A percentile compares a stretch with the other conserved stretches of the same genome.
These are phyloP conservation scores for Brachionus rotundiformis DNA, from an alignment of 1,140 invertebrate species.

Conservation along the genomic window DNA sequence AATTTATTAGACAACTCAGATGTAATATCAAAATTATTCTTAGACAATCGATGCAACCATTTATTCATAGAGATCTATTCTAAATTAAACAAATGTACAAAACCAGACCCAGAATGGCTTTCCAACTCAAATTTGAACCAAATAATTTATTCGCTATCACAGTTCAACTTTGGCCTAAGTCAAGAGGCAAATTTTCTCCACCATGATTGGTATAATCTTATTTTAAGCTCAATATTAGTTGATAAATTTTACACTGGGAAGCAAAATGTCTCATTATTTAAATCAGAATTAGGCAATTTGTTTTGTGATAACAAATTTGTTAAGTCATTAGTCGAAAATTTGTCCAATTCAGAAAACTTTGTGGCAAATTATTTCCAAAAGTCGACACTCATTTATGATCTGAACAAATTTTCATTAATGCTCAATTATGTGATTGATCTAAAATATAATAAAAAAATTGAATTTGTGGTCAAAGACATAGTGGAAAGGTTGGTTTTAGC, in stretches of 20 bases:
- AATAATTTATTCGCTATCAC: constrained; percentile 28
- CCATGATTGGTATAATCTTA: neutral
- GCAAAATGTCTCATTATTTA: neutral
- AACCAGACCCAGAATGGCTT: neutral
- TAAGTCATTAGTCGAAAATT: neutral
- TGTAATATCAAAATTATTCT: neutral
- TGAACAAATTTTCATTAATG: constrained; percentile 27
- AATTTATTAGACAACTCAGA: neutral
- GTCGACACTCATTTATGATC: neutral
- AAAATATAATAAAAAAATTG: neutral
- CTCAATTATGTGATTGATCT: constrained; percentile 11
- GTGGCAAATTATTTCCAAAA: neutral
- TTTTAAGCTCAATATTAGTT: constrained; percentile 22
- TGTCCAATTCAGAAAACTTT: neutral
- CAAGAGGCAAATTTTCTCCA: neutral
- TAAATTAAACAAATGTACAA: neutral
- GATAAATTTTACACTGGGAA: constrained; percentile 6
- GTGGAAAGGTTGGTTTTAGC: neutral
- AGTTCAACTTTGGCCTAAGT: neutral
- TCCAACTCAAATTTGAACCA: neutral
- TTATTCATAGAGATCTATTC: constrained; percentile 14
- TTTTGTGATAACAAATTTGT: constrained; percentile 10
- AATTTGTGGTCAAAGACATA: neutral
- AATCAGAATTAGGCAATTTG: neutral
- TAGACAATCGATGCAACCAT: constrained; percentile 22